A percentile compares a stretch with the other conserved stretches of the same genome.
Conservation (phyloP, 64 coral and sea anemone species). For the Catalaphyllia jardinei region DNA sequence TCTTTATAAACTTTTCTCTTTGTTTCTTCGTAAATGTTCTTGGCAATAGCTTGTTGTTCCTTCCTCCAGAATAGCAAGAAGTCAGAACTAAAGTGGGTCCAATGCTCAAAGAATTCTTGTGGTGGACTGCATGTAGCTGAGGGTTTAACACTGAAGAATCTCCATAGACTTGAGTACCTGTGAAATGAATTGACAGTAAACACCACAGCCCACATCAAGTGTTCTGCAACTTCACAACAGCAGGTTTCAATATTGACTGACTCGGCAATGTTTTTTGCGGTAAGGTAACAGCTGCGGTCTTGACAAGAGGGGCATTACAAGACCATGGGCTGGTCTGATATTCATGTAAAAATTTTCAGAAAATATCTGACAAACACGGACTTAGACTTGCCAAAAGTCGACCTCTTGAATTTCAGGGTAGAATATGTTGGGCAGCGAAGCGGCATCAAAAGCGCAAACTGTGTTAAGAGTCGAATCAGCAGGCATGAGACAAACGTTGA, state of each 20-base stretch:
- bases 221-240: not conserved
- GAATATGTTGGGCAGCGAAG: no score
- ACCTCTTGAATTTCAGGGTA: no score
- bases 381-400: no score
- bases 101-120: slow-evolving; percentile 90
- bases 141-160: slow-evolving; percentile 50
- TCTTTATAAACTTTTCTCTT: slow-evolving; percentile 77
- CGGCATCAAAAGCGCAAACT: no score
- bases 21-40: slow-evolving; percentile 86
- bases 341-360: no score
- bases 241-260: not conserved
- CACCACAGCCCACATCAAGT: not conserved
- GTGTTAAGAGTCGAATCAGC: no score
- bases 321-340: no score
- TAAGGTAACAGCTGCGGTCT: no score
- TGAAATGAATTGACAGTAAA: not conserved
- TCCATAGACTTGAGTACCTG: slow-evolving; percentile 64
- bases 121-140: slow-evolving; percentile 48
- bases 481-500: no score
- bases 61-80: slow-evolving; percentile 86
- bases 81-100: slow-evolving; percentile 74
- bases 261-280: not conserved
- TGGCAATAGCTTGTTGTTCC: slow-evolving; percentile 82
- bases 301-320: no score
- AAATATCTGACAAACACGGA: no score